Conservation (phyloP, 37 sponge, comb jelly and placozoan species). For the Beroe forskalii region DNA sequence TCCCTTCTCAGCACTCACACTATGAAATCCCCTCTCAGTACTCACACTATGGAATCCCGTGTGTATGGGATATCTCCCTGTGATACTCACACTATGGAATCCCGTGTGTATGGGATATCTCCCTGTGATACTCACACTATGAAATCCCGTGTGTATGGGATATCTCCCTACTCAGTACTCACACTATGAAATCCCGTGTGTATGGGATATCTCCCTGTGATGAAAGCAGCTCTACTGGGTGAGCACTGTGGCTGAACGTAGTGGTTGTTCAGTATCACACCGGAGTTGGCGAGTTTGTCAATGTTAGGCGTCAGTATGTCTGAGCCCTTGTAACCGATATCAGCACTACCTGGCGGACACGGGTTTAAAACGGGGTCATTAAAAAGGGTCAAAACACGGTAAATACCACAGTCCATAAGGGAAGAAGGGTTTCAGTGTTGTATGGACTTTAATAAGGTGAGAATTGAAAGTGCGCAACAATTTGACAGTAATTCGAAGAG, state of each 20-base stretch:
- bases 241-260: conserved; percentile 17
- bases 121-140: neutral
- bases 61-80: conserved; percentile 4
- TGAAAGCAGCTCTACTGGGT: conserved; percentile 4
- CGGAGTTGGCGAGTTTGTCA: conserved; percentile 9
- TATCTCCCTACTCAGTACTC: neutral
- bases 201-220: conserved; percentile 10
- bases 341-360: neutral
- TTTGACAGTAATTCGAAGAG: too few relatives aligned
- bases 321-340: conserved; percentile 25
- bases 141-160: too few relatives aligned
- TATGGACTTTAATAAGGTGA: neutral
- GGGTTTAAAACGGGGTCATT: neutral
- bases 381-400: too few relatives aligned
- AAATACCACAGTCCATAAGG: neutral
- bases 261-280: conserved; percentile 33
- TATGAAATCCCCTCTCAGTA: too few relatives aligned
- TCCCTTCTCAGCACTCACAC: neutral
- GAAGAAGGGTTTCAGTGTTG: neutral
- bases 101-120: conserved; percentile 15
- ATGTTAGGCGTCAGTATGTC: conserved; percentile 16
- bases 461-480: neutral
- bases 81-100: neutral
- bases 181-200: conserved; percentile 22
- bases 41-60: too few relatives aligned